These are phyloP conservation scores for Neofelis nebulosa DNA, from an alignment of 2,113 vertebrate species.

Conservation along the genomic window DNA sequence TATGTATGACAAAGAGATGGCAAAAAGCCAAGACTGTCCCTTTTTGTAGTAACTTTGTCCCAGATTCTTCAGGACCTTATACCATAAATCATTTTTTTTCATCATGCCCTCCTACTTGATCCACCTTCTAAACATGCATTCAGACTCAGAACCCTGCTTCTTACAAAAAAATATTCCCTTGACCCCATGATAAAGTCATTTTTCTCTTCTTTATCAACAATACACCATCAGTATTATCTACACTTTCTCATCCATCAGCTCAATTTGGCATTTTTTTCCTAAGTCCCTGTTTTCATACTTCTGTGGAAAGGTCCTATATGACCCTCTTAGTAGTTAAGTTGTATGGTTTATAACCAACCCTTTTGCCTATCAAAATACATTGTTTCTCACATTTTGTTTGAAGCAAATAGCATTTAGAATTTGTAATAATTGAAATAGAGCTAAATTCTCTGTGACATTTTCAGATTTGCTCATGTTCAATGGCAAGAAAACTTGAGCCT, in stretches of 20 bases:
- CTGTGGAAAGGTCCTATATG: neutral
- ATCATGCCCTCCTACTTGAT: neutral
- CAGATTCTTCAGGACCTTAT: neutral
- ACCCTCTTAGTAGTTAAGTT: neutral
- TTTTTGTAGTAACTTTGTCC: neutral
- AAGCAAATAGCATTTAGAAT: neutral
- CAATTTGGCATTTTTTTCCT: neutral
- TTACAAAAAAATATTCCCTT: neutral
- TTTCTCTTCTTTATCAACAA: neutral
- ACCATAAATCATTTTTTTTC: neutral
- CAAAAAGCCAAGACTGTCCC: neutral
- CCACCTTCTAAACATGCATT: neutral
- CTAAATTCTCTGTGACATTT: neutral
- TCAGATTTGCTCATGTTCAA: neutral
- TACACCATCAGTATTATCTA: neutral
- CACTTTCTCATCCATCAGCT: neutral
- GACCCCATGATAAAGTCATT: neutral
- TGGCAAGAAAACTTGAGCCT: neutral
- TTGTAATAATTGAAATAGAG: neutral
- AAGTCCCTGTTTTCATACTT: neutral
- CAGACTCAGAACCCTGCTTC: neutral
- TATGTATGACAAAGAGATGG: neutral
- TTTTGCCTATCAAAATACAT: neutral
- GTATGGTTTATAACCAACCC: neutral
- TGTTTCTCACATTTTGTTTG: neutral